phyloP scores from a whole-genome alignment of 1,140 invertebrate genomes.

The Matsumurasca onukii region DNA sequence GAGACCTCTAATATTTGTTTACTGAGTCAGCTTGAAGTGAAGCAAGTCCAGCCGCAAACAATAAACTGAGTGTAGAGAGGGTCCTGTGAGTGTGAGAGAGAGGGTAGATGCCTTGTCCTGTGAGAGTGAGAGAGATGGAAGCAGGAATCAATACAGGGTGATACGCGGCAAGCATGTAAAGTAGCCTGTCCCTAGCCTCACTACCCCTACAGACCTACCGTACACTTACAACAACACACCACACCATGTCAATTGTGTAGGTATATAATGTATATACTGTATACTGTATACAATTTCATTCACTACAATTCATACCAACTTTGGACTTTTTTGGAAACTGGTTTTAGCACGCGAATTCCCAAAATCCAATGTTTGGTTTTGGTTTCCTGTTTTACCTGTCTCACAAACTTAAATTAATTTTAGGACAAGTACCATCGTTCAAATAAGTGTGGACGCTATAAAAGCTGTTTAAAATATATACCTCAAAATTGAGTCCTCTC shows the following conservation, averaged over 20 bases:
- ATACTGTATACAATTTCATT: no score
- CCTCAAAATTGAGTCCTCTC: no score
- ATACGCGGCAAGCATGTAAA: conserved; percentile 13
- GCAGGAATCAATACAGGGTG: conserved; percentile 9
- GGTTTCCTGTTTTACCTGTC: no score
- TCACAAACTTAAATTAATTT: no score
- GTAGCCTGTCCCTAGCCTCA: neutral
- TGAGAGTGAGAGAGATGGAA: neutral
- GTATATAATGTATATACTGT: no score
- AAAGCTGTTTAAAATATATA: no score
- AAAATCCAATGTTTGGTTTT: no score
- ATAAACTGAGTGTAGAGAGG: neutral
- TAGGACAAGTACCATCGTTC: no score
- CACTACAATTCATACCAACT: no score
- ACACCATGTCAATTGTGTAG: neutral
- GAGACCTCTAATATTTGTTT: conserved; percentile 1
- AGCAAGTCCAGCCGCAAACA: neutral
- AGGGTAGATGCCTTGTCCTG: neutral
- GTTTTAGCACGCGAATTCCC: no score
- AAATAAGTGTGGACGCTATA: no score
- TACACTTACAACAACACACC: neutral
- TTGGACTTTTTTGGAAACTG: no score
- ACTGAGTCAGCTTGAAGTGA: neutral
- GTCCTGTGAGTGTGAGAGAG: neutral
- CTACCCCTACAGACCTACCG: neutral